Conservation (phyloP, 1,140 invertebrate species). For the Atta colombica region DNA sequence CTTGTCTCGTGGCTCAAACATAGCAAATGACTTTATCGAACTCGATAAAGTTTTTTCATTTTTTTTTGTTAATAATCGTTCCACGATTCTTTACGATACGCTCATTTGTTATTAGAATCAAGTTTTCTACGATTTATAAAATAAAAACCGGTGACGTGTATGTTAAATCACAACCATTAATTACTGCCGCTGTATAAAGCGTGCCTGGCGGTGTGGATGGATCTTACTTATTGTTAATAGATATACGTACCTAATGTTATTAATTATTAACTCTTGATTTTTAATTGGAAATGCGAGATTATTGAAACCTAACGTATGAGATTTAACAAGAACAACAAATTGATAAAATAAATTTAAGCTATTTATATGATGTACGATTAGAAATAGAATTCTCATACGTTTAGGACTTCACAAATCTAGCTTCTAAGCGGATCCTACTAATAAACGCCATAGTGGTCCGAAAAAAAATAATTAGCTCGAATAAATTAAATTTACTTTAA, state of each 20-base stretch:
- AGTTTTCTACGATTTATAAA: conserved; percentile 62
- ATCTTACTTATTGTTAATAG: conserved; percentile 81
- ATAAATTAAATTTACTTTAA: conserved; percentile 80
- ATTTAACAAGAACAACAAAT: conserved; percentile 18
- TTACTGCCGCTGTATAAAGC: conserved; percentile 70
- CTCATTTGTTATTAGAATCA: conserved; percentile 49
- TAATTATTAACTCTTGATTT: conserved; percentile 79
- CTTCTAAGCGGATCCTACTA: conserved; percentile 76
- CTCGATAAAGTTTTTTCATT: not conserved
- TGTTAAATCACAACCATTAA: conserved; percentile 67
- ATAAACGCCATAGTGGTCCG: conserved; percentile 81
- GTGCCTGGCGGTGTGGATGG: conserved; percentile 77
- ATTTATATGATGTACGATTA: conserved; percentile 36
- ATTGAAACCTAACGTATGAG: conserved; percentile 64
- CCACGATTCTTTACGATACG: conserved; percentile 60
- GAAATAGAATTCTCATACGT: conserved; percentile 41
- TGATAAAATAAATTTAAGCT: conserved; percentile 21
- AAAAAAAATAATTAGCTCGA: conserved; percentile 78
- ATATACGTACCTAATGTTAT: conserved; percentile 82
- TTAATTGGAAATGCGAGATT: conserved; percentile 70
- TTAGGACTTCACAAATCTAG: conserved; percentile 62
- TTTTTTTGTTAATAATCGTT: conserved; percentile 24
- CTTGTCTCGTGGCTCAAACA: conserved; percentile 49
- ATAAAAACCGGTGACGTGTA: conserved; percentile 28
- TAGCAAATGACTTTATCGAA: conserved; percentile 29